Conservation (phyloP, 2,113 vertebrate species). For the Haemorhous mexicanus region DNA sequence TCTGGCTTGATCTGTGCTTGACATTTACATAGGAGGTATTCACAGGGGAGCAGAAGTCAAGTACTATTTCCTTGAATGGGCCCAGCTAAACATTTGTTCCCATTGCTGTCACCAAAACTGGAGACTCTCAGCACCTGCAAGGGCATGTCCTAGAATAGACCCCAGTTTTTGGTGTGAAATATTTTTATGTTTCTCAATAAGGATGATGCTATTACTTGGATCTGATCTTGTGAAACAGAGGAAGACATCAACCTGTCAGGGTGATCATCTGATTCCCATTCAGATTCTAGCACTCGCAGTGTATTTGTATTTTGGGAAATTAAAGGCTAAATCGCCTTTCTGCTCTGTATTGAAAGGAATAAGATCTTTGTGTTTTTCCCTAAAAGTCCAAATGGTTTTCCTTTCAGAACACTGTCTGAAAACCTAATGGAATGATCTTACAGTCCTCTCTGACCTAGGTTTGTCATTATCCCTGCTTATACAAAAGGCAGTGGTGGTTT, state of each 20-base stretch:
- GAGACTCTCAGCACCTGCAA: not conserved
- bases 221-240: not conserved
- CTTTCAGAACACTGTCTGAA: not conserved
- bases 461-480: not conserved
- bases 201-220: not conserved
- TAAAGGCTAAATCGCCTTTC: not conserved
- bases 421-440: not conserved
- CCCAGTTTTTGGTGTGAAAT: not conserved
- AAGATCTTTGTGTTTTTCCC: not conserved
- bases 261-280: not conserved
- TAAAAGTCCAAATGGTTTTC: not conserved
- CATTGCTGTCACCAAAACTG: not conserved
- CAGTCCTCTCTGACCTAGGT: not conserved
- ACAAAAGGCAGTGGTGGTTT: not conserved
- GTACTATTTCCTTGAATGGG: not conserved
- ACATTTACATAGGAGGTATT: not conserved
- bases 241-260: not conserved
- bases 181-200: not conserved
- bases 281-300: not conserved
- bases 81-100: not conserved
- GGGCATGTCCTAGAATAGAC: fast-evolving
- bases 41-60: not conserved
- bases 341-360: not conserved
- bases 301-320: not conserved
- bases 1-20: not conserved